Evolutionary conservation across 1,140 invertebrate genomes (phyloP), one percentile per base, ranked within the genome.

Genomic region (Drosophila parabipectinata): DNA sequence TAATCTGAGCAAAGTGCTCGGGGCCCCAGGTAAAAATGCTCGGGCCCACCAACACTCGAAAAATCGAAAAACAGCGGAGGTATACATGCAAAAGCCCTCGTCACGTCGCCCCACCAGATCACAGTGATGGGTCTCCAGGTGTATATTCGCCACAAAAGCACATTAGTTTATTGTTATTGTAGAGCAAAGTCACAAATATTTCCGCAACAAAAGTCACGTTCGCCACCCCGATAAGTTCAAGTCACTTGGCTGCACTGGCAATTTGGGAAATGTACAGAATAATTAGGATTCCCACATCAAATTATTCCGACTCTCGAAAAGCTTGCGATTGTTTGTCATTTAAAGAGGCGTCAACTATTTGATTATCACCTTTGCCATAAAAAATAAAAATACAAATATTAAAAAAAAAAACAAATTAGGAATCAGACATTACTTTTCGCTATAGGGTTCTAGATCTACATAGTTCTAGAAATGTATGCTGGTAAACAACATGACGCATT

Each of bases 1-100:
- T 75, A 75, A 75, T 66, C 71, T 75, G 71, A 75, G 18, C 72
- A 75, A 74, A 74, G 45, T 64, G 72, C 51, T 73, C 18, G 21
- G 47, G 48, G 44, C 30, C 57, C 26, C 68, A 71, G 50, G 55
- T 59, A 59, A 52, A 57, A 67, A 48, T 18, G 44, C 30, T 28
- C 51, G 44, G 18, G 18, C 32, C 30, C 50, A 54, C 50, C 41
- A 30, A 73, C 32, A 41, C 7, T 37, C 68, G 14, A 45, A 63
- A 47, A 14, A 15, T 18, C 18, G 18, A 55, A 63, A 47, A 14
- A 15, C 6, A 34, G 18, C 26, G n/a, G 10, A 2, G 39, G 39
- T 47, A 48, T 52, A 63, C 58, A 73, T 54, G 53, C 69, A 7
- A 53, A 64, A 41, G 53, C 47, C 30, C 53, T 51, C 41, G 71